Evolutionary conservation across 2,113 vertebrate genomes (phyloP).

Genomic region (Uria lomvia): DNA sequence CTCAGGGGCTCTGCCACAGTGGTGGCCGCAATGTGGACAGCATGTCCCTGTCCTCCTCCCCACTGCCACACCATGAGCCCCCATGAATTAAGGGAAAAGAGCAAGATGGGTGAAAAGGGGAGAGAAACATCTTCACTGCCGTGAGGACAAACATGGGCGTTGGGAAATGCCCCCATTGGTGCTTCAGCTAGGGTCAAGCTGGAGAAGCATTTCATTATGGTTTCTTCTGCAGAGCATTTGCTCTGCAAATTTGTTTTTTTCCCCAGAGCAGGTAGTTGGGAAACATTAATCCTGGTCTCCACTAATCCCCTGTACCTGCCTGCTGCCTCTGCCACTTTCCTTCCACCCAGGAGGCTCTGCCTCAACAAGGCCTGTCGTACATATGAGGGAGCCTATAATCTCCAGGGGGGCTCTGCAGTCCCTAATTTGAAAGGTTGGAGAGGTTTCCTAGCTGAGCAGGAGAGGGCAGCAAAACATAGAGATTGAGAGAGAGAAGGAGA

Average conservation of each 20-base stretch:
- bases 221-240: not conserved
- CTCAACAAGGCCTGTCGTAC: not conserved
- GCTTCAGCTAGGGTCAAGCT: not conserved
- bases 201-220: not conserved
- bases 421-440: not conserved
- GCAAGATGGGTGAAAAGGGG: not conserved
- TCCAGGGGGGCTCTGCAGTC: not conserved
- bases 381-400: not conserved
- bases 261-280: not conserved
- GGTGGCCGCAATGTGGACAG: not conserved
- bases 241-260: not conserved
- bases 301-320: not conserved
- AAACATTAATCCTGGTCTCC: not conserved
- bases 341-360: not conserved
- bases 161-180: rapidly evolving
- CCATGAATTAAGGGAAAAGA: not conserved
- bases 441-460: constrained; percentile 48
- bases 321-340: not conserved
- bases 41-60: not conserved
- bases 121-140: not conserved
- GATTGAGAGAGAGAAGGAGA: not conserved
- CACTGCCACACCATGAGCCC: not conserved
- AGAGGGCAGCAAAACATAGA: constrained; percentile 64
- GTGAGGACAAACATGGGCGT: no score
- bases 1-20: rapidly evolving